These are phyloP conservation scores for Epinotia nisella DNA, from an alignment of 2,888 invertebrate species.

Conservation along the genomic window DNA sequence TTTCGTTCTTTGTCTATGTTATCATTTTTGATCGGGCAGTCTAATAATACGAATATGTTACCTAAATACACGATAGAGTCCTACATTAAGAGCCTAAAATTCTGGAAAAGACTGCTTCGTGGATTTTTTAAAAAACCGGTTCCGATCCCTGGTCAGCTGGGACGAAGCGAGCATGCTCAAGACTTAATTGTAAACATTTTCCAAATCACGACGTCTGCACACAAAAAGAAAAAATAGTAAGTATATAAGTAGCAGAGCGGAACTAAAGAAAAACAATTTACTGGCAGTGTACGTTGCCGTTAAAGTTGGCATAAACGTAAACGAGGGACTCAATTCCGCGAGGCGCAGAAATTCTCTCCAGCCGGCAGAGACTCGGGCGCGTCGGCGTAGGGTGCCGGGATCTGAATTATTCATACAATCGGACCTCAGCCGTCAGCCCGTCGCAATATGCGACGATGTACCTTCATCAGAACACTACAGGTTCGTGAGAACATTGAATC, in stretches of 20 bases:
- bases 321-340: slow-evolving; percentile 48
- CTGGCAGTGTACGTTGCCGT: slow-evolving; percentile 40
- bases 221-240: slow-evolving; percentile 29
- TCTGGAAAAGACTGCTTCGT: too few relatives aligned
- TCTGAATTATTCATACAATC: slow-evolving; percentile 74
- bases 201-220: slow-evolving; percentile 14
- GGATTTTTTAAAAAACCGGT: too few relatives aligned
- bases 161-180: background rate
- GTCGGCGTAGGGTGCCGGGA: slow-evolving; percentile 62
- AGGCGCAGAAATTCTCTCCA: slow-evolving; percentile 36
- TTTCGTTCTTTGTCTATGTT: too few relatives aligned
- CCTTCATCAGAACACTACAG: slow-evolving; percentile 54
- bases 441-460: slow-evolving; percentile 60
- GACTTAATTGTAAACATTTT: slow-evolving; percentile 22
- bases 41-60: too few relatives aligned
- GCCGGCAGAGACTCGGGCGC: slow-evolving; percentile 53
- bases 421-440: slow-evolving; percentile 64
- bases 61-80: too few relatives aligned
- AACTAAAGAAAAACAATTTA: slow-evolving; percentile 42
- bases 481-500: slow-evolving; percentile 50
- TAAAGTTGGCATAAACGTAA: slow-evolving; percentile 45
- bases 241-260: slow-evolving; percentile 31
- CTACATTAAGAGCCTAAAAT: too few relatives aligned
- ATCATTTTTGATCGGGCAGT: too few relatives aligned
- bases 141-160: too few relatives aligned